phyloP scores from a whole-genome alignment of 2,888 invertebrate species.

The Synanthedon tipuliformis region DNA sequence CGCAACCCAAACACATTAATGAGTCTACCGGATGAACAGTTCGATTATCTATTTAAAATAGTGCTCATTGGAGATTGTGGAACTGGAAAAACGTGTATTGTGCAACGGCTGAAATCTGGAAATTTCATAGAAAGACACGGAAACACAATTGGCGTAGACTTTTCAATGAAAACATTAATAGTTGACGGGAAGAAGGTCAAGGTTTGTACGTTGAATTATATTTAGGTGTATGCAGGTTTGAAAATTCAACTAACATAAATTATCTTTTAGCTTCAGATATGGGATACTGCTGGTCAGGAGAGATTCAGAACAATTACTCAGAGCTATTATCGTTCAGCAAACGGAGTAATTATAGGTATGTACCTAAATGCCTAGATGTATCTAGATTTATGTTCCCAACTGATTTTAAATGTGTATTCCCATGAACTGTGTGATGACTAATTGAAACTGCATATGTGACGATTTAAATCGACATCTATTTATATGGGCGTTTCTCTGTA shows the following conservation, averaged over 20 bases:
- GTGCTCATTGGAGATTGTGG: conserved; percentile 93
- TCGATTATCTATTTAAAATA: conserved; percentile 96
- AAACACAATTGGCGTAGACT: conserved; percentile 97
- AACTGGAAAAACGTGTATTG: conserved; percentile 93
- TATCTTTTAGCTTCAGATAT: conserved; percentile 84
- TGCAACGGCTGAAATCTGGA: conserved; percentile 95
- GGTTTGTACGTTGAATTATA: conserved; percentile 65
- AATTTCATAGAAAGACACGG: conserved; percentile 95
- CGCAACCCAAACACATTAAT: conserved; percentile 82
- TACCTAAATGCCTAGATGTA: neutral
- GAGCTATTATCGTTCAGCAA: conserved; percentile 96
- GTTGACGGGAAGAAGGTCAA: conserved; percentile 96
- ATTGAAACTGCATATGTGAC: too few species aligned
- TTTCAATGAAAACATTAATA: conserved; percentile 96
- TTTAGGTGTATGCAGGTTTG: neutral
- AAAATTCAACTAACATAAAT: conserved; percentile 5
- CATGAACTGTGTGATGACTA: too few species aligned
- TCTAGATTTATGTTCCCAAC: neutral
- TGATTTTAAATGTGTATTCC: neutral
- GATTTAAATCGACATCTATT: too few species aligned
- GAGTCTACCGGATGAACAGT: conserved; percentile 83
- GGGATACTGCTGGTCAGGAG: conserved; percentile 98
- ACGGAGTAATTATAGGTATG: conserved; percentile 92
- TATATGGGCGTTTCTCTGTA: too few species aligned
- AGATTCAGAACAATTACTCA: conserved; percentile 96